Evolutionary conservation across 2,113 vertebrate genomes (phyloP).

Genomic region (Nyctibius bracteatus): DNA sequence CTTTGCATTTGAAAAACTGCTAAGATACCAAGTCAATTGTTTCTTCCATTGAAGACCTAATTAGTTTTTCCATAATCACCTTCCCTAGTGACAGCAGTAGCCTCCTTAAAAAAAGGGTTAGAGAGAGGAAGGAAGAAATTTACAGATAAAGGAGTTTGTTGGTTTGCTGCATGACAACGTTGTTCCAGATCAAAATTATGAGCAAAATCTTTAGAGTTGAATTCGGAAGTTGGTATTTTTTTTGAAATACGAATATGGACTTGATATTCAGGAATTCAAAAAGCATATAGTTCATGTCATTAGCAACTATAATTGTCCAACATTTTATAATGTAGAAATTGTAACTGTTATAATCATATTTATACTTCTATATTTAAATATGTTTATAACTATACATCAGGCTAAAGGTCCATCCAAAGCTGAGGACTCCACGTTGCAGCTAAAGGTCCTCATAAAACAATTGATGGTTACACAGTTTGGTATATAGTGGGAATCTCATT

Average conservation of each 20-base stretch:
- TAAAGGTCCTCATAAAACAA: neutral
- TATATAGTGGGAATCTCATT: neutral
- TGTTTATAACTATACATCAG: neutral
- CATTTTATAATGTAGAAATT: neutral
- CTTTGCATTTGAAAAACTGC: neutral
- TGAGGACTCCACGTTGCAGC: neutral
- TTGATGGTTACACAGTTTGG: neutral
- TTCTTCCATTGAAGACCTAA: neutral
- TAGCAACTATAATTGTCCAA: neutral
- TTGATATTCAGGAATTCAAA: neutral
- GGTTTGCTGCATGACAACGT: neutral
- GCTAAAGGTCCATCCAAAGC: neutral
- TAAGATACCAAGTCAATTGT: neutral
- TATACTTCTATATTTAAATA: neutral
- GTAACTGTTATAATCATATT: neutral
- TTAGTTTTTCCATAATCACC: neutral
- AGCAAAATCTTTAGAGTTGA: neutral
- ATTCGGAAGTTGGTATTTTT: neutral
- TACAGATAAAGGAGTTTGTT: neutral
- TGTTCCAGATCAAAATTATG: neutral
- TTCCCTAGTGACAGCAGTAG: neutral
- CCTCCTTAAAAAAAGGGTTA: neutral
- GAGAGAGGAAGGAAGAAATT: neutral
- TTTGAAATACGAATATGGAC: neutral
- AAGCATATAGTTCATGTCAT: neutral